Conservation (phyloP, 2,113 vertebrate genomes). For the Rhizomys pruinosus region DNA sequence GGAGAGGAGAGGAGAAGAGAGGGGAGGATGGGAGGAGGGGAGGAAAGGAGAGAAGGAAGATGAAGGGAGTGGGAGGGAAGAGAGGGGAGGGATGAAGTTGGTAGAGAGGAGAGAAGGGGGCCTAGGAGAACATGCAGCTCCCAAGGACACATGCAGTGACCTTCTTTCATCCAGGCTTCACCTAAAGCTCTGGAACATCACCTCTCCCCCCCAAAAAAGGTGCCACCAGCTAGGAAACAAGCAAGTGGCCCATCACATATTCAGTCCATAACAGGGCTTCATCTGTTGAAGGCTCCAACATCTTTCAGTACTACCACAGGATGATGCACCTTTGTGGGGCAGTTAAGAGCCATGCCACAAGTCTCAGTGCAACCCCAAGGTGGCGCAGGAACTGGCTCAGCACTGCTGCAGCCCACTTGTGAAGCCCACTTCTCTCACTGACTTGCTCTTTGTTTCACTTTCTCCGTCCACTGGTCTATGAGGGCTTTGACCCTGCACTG, state of each 20-base stretch:
- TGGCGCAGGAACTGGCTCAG: neutral
- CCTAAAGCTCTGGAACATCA: neutral
- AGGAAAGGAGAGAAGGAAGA: neutral
- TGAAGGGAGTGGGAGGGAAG: neutral
- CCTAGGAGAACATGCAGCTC: neutral
- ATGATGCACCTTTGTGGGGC: neutral
- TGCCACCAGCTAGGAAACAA: neutral
- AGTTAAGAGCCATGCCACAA: neutral
- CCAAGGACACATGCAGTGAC: neutral
- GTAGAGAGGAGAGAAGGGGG: neutral
- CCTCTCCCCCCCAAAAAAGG: neutral
- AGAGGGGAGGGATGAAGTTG: neutral
- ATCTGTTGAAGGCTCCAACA: neutral
- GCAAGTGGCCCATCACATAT: neutral
- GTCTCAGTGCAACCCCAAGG: neutral
- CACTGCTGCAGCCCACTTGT: rapidly evolving
- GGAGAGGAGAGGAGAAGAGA: too few species aligned
- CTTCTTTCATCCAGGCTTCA: neutral
- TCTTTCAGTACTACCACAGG: neutral
- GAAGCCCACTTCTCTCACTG: neutral
- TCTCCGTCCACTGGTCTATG: too few species aligned
- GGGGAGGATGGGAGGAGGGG: too few species aligned
- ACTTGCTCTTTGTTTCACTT: neutral
- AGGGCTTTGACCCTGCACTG: neutral
- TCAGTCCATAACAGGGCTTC: neutral